A percentile compares a stretch with the other conserved stretches of the same genome.
These are phyloP conservation scores for Macropis europaea DNA, from an alignment of 2,888 invertebrate species.

Conservation along the genomic window DNA sequence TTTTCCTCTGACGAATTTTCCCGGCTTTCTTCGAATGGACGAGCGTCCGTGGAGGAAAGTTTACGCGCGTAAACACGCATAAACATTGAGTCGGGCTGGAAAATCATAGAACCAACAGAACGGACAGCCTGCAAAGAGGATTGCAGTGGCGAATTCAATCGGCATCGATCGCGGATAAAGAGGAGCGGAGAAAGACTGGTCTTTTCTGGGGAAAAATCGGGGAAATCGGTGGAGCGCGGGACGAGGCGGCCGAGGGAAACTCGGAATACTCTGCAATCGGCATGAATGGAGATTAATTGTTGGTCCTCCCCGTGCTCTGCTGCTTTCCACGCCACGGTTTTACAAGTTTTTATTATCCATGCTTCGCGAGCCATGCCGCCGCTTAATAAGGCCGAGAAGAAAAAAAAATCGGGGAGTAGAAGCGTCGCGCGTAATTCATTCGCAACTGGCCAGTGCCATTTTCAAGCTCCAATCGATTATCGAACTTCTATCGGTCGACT, in stretches of 20 bases:
- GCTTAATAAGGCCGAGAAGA: constrained; percentile 6
- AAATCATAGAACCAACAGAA: too few species aligned
- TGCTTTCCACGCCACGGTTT: constrained; percentile 24
- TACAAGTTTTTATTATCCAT: constrained; percentile 49
- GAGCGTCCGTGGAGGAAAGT: too few species aligned
- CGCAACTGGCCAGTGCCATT: constrained; percentile 15
- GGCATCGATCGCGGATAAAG: constrained; percentile 6
- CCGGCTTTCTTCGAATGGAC: too few species aligned
- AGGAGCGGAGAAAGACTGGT: neutral
- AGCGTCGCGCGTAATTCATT: constrained; percentile 22
- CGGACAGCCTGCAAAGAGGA: neutral
- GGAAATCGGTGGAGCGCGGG: constrained; percentile 4
- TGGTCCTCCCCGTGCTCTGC: constrained; percentile 39
- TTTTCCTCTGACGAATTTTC: too few species aligned
- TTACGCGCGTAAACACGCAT: too few species aligned
- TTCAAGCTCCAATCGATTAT: constrained; percentile 18
- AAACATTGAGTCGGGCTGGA: too few species aligned
- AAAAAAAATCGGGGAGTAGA: constrained; percentile 10
- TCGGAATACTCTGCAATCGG: constrained; percentile 68
- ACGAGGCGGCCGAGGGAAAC: too few species aligned
- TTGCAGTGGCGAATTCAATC: constrained; percentile 38
- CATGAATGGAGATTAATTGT: constrained; percentile 71
- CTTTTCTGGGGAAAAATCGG: neutral
- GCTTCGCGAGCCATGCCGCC: constrained; percentile 11
- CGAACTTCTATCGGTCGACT: constrained; percentile 1